These are phyloP conservation scores for Drosophila kanekoi DNA, from an alignment of 2,888 invertebrate species.

Conservation along the genomic window DNA sequence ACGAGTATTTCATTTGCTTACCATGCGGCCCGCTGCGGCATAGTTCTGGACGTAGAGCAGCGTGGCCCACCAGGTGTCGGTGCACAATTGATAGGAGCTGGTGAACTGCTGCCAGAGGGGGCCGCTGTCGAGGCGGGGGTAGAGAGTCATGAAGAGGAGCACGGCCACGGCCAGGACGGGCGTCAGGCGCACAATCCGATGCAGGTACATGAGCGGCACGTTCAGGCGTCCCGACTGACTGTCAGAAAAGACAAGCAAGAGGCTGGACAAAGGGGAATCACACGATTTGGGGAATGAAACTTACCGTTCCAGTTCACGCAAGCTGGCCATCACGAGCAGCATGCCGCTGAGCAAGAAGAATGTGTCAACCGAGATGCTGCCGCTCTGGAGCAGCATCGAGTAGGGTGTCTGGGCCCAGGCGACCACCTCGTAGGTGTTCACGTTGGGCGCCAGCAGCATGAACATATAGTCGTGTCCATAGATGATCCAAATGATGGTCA, in stretches of 20 bases:
- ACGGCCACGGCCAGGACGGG: constrained; percentile 86
- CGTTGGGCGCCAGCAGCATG: constrained; percentile 47
- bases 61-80: constrained; percentile 84
- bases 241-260: not conserved
- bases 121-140: constrained; percentile 85
- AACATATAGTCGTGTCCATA: constrained; percentile 76
- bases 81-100: constrained; percentile 65
- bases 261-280: not conserved
- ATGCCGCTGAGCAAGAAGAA: constrained; percentile 87
- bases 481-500: constrained; percentile 85
- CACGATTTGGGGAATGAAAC: not conserved
- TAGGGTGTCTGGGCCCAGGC: constrained; percentile 57
- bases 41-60: constrained; percentile 85
- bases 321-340: constrained; percentile 83
- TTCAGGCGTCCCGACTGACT: constrained; percentile 59
- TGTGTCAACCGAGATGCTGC: constrained; percentile 86
- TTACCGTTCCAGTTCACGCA: constrained; percentile 69
- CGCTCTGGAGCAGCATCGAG: constrained; percentile 78
- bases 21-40: constrained; percentile 69
- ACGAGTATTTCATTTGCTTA: constrained; percentile 36
- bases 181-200: constrained; percentile 85
- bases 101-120: constrained; percentile 83
- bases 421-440: constrained; percentile 40
- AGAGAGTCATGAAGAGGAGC: constrained; percentile 84
- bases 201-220: constrained; percentile 75